These are phyloP conservation scores for Poeciliopsis retropinna DNA, from an alignment of 2,113 vertebrate genomes.

Conservation along the genomic window DNA sequence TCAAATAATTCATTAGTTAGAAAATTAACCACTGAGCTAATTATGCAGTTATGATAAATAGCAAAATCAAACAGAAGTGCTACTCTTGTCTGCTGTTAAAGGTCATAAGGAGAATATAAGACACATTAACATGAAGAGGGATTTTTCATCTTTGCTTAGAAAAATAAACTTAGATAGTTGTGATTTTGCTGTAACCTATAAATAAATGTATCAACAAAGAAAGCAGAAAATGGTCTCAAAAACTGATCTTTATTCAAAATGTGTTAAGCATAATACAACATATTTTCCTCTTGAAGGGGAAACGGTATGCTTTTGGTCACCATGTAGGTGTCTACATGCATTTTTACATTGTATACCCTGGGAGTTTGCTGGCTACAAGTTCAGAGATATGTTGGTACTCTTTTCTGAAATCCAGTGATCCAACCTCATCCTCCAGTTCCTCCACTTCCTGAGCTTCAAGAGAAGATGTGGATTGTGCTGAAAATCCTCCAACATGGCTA, in stretches of 20 bases:
- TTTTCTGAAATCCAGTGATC: conserved; percentile 74
- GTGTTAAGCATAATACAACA: not conserved
- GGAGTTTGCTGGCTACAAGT: conserved; percentile 86
- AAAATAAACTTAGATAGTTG: not conserved
- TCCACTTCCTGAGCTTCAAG: conserved; percentile 60
- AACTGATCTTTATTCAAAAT: conserved; percentile 31
- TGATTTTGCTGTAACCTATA: not conserved
- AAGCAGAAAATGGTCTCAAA: not conserved
- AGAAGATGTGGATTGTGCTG: conserved; percentile 69
- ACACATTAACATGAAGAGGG: not conserved
- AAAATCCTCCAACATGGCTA: conserved; percentile 53
- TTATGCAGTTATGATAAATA: not conserved
- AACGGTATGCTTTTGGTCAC: not conserved
- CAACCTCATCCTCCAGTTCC: conserved; percentile 72
- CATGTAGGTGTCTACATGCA: not conserved
- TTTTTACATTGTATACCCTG: conserved; percentile 88
- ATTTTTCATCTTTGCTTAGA: not conserved
- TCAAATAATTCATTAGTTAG: too few relatives aligned
- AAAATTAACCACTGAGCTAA: not conserved
- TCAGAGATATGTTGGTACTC: conserved; percentile 87
- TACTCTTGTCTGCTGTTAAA: not conserved
- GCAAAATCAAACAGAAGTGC: not conserved
- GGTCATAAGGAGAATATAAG: not conserved
- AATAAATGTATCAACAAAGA: conserved; percentile 1
- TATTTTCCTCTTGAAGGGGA: not conserved